Evolutionary conservation across 2,797 vertebrate species (phyloP), one percentile per base, ranked within the genome.

Genomic region (Cyprinella venusta): DNA sequence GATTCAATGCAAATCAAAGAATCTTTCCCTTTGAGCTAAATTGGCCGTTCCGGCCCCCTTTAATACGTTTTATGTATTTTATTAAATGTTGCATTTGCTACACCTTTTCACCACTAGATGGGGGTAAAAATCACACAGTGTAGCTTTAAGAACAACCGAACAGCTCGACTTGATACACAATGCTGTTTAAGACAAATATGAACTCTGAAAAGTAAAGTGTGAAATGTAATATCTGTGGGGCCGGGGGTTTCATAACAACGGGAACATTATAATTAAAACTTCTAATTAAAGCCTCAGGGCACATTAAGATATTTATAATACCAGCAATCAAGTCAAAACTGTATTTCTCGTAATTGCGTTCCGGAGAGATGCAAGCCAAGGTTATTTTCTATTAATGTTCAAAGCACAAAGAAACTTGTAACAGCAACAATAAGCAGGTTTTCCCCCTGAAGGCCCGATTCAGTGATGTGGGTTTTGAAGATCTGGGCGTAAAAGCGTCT

Each of bases 371-470:
- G 76, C 48, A 65, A 75, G 56, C 45, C 50, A 59, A 56, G 64
- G 54, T 65, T 70, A 69, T 71, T 75, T 77, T 63, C 72, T 71
- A 68, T 81, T 63, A 69, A 69, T 63, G 30, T 81, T 69, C n/a
- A 67, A 81, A 59, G 54, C 15, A 2, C 40, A 71, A 38, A 77
- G n/a, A 81, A 64, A 65, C 54, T 45, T 36, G 16, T 6, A 70
- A 64, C 59, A 85, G 45, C 33, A 84, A 63, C 72, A 54, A 82
- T 45, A 71, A 76, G 79, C 56, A 50, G 45, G 42, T 70, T 78
- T 76, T 70, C 59, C 71, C 56, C 76, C 72, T 30, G 48, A 68
- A 74, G 82, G 74, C 67, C 72, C 16, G 64, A 50, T 67, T 59
- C 59, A 59, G 30, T 2, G 54, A 80, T 26, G 42, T 71, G 61